Conservation (phyloP, 2,888 invertebrate genomes). For the Meghimatium bilineatum region DNA sequence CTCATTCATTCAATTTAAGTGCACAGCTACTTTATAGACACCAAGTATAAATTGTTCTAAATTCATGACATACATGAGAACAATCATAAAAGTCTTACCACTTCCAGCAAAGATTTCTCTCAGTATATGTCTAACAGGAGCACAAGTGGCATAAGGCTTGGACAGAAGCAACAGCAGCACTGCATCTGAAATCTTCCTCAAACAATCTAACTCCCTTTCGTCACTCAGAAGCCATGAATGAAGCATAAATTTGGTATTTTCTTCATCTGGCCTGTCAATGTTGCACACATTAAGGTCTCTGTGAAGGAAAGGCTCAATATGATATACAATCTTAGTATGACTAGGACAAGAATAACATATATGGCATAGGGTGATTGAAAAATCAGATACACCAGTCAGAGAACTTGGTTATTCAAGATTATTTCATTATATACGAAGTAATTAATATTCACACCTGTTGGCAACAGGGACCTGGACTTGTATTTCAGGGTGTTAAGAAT, state of each 20-base stretch:
- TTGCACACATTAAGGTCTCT: conserved; percentile 6
- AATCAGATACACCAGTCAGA: too few species aligned
- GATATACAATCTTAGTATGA: background rate
- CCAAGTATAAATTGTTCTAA: background rate
- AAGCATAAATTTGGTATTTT: conserved; percentile 60
- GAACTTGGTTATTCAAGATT: too few species aligned
- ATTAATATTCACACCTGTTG: too few species aligned
- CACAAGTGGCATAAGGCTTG: conserved; percentile 85
- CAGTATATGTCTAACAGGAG: conserved; percentile 86
- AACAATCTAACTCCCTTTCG: conserved; percentile 87
- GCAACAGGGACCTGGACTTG: too few species aligned
- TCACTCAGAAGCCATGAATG: conserved; percentile 84
- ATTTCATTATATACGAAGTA: too few species aligned
- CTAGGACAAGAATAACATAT: too few species aligned
- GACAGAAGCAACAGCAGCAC: conserved; percentile 89
- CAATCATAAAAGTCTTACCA: background rate
- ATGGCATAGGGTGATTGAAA: too few species aligned
- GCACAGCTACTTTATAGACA: too few species aligned
- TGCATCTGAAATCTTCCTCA: conserved; percentile 89
- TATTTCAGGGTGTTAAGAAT: too few species aligned
- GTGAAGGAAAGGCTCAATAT: conserved; percentile 1
- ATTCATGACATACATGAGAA: too few species aligned
- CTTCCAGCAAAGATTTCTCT: conserved; percentile 88
- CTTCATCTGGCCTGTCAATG: conserved; percentile 44
- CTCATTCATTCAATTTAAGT: too few species aligned